Percentiles rank a stretch among this genome's conserved stretches.
Conservation (phyloP, 2,888 invertebrate species). For the Melinaea menophilus region DNA sequence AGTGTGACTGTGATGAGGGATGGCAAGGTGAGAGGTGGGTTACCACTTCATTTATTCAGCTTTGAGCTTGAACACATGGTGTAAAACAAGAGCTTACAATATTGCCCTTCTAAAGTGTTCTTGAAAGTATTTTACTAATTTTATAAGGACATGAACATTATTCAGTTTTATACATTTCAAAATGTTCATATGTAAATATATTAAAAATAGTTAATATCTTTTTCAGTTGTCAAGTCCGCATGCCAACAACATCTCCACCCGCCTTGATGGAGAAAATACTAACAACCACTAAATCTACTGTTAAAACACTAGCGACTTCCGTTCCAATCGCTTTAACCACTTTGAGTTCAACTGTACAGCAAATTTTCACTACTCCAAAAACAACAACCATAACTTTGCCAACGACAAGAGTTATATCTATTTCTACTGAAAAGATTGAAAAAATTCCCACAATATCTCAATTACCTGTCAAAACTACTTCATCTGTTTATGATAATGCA, state of each 20-base stretch:
- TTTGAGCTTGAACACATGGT: no score
- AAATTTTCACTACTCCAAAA: slow-evolving; percentile 25
- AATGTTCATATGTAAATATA: neutral
- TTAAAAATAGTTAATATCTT: slow-evolving; percentile 33
- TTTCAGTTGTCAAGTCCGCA: slow-evolving; percentile 68
- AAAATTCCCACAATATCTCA: slow-evolving; percentile 24
- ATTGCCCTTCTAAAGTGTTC: no score
- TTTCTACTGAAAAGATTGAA: slow-evolving; percentile 22
- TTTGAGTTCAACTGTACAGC: slow-evolving; percentile 28
- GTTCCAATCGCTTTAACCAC: slow-evolving; percentile 42
- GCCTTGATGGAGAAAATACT: slow-evolving; percentile 56
- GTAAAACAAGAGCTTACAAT: no score
- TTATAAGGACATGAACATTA: no score
- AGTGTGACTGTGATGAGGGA: slow-evolving; percentile 82
- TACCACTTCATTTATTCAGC: slow-evolving; percentile 41
- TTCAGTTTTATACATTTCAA: neutral
- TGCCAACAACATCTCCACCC: slow-evolving; percentile 50
- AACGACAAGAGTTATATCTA: slow-evolving; percentile 23
- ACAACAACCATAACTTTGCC: slow-evolving; percentile 23
- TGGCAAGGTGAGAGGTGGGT: slow-evolving; percentile 84
- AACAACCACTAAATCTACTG: slow-evolving; percentile 54
- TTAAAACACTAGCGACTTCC: slow-evolving; percentile 37
- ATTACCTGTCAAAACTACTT: slow-evolving; percentile 29
- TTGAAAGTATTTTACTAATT: no score
- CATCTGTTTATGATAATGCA: slow-evolving; percentile 21